Evolutionary conservation across 1,140 invertebrate genomes (phyloP).

Genomic region (Akabosia matsudoensis): DNA sequence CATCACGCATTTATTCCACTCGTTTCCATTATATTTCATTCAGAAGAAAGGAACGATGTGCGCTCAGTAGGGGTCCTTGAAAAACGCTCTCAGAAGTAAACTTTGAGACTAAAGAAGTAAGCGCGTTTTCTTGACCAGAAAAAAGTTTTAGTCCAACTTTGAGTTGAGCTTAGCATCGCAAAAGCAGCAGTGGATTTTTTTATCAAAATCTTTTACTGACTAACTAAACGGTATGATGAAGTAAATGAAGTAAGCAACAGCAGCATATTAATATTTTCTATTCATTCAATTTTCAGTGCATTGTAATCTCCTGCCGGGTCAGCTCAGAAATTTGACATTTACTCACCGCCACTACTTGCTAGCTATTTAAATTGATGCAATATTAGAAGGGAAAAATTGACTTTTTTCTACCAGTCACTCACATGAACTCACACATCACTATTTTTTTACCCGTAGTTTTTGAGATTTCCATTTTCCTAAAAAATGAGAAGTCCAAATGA

Average conservation of each 20-base stretch:
- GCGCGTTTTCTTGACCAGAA: no score
- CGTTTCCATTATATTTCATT: not conserved
- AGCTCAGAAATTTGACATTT: slow-evolving; percentile 7
- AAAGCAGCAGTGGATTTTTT: not conserved
- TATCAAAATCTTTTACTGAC: no score
- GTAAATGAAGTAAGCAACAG: not conserved
- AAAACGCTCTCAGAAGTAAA: not conserved
- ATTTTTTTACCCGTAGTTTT: not conserved
- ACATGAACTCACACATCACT: not conserved
- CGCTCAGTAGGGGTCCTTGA: not conserved
- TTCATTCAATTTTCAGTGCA: not conserved
- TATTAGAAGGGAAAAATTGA: no score
- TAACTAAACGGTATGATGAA: no score
- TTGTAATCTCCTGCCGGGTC: slow-evolving; percentile 6
- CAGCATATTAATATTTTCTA: not conserved
- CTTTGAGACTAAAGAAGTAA: no score
- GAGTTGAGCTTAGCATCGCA: no score
- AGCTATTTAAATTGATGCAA: no score
- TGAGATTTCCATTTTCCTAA: not conserved
- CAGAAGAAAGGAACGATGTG: not conserved
- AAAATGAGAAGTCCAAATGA: not conserved
- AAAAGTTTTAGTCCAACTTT: no score
- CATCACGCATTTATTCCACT: not conserved
- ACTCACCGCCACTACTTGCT: not conserved
- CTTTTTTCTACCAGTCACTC: not conserved